Percentiles rank a stretch among this genome's conserved stretches.
Conservation (phyloP, 1,140 invertebrate genomes). For the Apis dorsata region DNA sequence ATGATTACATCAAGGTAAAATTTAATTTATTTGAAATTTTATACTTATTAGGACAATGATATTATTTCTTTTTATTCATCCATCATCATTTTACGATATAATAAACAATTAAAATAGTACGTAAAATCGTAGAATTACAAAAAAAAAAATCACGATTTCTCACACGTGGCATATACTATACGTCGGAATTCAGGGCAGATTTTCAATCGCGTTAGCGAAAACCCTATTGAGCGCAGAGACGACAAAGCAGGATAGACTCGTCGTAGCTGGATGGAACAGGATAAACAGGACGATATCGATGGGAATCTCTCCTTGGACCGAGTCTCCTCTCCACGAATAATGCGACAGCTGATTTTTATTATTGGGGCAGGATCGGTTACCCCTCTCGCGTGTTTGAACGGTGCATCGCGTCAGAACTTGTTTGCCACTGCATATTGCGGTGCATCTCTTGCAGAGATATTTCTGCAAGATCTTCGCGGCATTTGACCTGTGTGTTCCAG, state of each 20-base stretch:
- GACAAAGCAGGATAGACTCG: neutral
- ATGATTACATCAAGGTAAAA: too few species aligned
- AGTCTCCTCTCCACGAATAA: constrained; percentile 16
- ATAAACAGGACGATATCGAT: constrained; percentile 29
- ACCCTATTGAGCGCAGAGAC: neutral
- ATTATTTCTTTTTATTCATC: too few species aligned
- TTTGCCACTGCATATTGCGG: constrained; percentile 1
- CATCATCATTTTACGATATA: too few species aligned
- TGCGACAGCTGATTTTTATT: constrained; percentile 38
- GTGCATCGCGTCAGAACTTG: neutral
- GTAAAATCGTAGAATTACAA: too few species aligned
- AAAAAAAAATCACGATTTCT: too few species aligned
- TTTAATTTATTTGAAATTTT: too few species aligned
- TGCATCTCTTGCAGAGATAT: too few species aligned
- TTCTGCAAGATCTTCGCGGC: too few species aligned
- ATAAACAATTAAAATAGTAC: too few species aligned
- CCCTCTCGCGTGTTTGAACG: neutral
- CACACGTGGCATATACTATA: too few species aligned
- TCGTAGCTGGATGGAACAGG: constrained; percentile 8
- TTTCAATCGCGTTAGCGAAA: neutral
- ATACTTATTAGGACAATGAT: too few species aligned
- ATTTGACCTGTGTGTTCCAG: neutral
- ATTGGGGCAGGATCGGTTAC: neutral
- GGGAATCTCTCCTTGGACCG: constrained; percentile 7
- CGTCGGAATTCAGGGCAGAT: neutral